Evolutionary conservation across 2,113 vertebrate genomes (phyloP).

Genomic region (Anguilla rostrata): DNA sequence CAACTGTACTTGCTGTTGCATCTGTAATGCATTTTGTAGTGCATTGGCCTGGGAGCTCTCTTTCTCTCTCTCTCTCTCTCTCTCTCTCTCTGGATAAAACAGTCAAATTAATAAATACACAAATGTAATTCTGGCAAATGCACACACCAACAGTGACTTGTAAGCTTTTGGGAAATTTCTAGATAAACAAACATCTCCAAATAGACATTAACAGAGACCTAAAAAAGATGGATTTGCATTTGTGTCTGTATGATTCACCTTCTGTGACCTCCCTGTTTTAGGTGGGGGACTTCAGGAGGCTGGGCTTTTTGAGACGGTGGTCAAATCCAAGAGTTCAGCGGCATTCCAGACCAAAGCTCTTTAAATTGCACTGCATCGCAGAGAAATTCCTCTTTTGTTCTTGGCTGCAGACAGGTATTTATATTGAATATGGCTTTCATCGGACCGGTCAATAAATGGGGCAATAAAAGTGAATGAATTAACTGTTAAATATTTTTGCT

Average conservation of each 20-base stretch:
- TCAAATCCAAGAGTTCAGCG: neutral
- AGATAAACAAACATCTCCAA: neutral
- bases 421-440: constrained; percentile 1
- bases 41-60: neutral
- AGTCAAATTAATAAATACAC: no score
- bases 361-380: neutral
- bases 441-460: neutral
- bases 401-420: neutral
- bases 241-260: neutral
- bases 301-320: neutral
- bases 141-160: no score
- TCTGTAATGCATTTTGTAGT: neutral
- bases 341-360: neutral
- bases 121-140: no score
- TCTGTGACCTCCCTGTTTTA: neutral
- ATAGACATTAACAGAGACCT: neutral
- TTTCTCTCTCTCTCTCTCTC: neutral
- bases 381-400: neutral
- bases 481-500: neutral
- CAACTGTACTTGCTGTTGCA: neutral
- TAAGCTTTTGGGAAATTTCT: neutral
- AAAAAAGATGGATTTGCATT: neutral
- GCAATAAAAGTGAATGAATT: neutral
- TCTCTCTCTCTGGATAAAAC: neutral
- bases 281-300: neutral